Base-by-base conservation (phyloP, 1,140 invertebrate species). In the Tetraneura akinire region DNA sequence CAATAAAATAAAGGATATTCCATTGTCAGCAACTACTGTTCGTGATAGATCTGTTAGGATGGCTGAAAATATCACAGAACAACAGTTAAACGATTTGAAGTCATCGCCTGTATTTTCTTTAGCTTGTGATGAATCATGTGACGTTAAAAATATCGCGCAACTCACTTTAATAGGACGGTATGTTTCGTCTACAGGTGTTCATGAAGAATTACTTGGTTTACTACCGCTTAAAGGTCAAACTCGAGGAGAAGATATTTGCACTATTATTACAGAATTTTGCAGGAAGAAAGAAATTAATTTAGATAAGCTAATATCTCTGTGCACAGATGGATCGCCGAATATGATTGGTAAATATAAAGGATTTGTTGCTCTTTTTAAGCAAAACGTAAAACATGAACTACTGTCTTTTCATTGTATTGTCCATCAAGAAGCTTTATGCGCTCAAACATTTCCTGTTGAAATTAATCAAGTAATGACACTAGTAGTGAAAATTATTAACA, bases 71-170 rank as follows among this genome's bases (percentile, higher is more conserved):
- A 32, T 80, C 26, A 53, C 64, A 53, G 70, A 47, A 49, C 66
- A 80, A 81, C 82, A 83, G 45, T 66, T 84, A 23, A 73, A 83
- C 83, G 82, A 84, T 82, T 55, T 84, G 81, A 66, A 84, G 83
- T 71, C 74, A 80, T n/a, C n/a, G n/a, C 80, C 70, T 71, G 81
- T 80, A 57, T 81, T 81, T 84, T 83, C 83, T 83, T 49, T 84
- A 80, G 83, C 83, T 80, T 81, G 83, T 57, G 83, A 83, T 81
- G 82, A 84, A 83, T 84, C 82, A 81, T 82, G 83, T 57, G 83
- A 84, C 81, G 82, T 83, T 83, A 84, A 83, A 80, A 83, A 84
- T 70, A 84, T 83, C 70, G 83, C 82, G 37, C 82, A 85, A 84
- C 82, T 83, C 83, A 49, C 81, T 42, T 81, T 85, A 84, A 83